Percentiles rank a stretch among this genome's conserved stretches.
Evolutionary conservation across 2,888 invertebrate genomes (phyloP).

Genomic region (Chironomus tentans): DNA sequence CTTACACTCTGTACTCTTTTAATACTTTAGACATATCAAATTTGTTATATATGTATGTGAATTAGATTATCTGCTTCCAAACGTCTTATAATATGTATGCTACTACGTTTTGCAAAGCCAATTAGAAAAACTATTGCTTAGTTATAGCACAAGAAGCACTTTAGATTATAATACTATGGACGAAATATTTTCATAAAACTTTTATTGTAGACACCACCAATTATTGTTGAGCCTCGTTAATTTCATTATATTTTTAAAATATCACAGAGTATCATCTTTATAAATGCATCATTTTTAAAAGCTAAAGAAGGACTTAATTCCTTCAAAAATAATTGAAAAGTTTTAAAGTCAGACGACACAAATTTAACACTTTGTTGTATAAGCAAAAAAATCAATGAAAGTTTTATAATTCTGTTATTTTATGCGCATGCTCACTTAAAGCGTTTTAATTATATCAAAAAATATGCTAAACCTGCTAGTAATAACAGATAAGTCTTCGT

Average conservation of each 20-base stretch:
- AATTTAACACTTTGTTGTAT: background rate
- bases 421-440: background rate
- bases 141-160: background rate
- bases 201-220: background rate
- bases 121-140: background rate
- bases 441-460: background rate
- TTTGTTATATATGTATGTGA: no score
- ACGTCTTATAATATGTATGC: no score
- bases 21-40: slow-evolving; percentile 70
- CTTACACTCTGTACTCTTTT: slow-evolving; percentile 85
- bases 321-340: background rate
- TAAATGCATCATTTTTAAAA: background rate
- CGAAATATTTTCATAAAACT: background rate
- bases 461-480: background rate
- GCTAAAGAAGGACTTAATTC: background rate
- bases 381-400: background rate
- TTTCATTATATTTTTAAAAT: background rate
- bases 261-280: background rate
- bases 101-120: background rate
- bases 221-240: background rate
- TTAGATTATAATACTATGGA: background rate
- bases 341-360: background rate
- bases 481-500: background rate
- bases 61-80: no score
- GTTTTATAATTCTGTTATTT: background rate